phyloP scores from a whole-genome alignment of 2,797 vertebrate genomes.

The Pogonophryne albipinna region DNA sequence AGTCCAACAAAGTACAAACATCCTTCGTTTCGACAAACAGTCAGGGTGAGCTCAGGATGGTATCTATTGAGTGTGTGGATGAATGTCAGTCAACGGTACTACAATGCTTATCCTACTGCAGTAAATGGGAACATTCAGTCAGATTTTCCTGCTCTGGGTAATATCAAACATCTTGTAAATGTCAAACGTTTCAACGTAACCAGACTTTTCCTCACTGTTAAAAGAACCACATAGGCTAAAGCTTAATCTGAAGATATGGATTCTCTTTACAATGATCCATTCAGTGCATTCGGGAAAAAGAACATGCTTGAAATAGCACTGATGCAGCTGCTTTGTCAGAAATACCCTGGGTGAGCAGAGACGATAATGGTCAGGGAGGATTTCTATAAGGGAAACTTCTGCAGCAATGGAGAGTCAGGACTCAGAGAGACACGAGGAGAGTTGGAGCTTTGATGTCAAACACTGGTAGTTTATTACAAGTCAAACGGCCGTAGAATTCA shows the following conservation, averaged over 20 bases:
- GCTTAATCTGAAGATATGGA: constrained; percentile 17
- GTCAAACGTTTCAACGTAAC: background rate
- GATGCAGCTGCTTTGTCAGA: constrained; percentile 34
- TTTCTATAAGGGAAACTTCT: too few relatives aligned
- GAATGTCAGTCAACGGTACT: constrained; percentile 16
- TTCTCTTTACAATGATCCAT: constrained; percentile 35
- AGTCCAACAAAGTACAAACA: constrained; percentile 54
- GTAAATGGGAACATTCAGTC: constrained; percentile 10
- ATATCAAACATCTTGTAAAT: constrained; percentile 20
- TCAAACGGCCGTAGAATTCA: too few relatives aligned
- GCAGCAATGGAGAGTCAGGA: too few relatives aligned
- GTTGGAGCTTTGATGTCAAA: too few relatives aligned
- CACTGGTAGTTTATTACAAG: too few relatives aligned
- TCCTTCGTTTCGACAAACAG: background rate
- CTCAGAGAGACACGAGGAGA: too few relatives aligned
- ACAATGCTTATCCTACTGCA: constrained; percentile 26
- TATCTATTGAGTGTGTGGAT: constrained; percentile 17
- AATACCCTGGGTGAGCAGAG: constrained; percentile 6
- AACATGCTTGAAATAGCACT: constrained; percentile 27
- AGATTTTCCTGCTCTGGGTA: constrained; percentile 22
- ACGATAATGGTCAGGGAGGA: constrained; percentile 23
- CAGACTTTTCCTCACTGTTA: background rate
- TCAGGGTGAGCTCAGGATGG: constrained; percentile 5
- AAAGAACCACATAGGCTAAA: background rate
- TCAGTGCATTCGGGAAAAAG: background rate